These are phyloP conservation scores for Aproaerema taeniolella DNA, from an alignment of 2,888 invertebrate genomes.

Conservation along the genomic window DNA sequence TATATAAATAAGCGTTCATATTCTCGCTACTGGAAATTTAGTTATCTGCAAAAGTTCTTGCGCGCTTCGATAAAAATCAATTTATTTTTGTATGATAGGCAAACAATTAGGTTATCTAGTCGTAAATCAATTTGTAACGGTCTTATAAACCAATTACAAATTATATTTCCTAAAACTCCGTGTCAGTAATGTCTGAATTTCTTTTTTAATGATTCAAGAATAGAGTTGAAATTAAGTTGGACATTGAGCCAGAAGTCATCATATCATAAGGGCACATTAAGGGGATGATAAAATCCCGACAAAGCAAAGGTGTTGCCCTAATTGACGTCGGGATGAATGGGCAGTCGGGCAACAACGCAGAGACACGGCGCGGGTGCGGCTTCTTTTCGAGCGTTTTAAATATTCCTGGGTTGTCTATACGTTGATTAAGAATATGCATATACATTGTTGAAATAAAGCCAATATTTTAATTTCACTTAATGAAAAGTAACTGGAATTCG, in stretches of 20 bases:
- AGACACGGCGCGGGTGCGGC: conserved; percentile 22
- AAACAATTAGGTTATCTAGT: conserved; percentile 1
- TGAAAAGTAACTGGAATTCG: too few species aligned
- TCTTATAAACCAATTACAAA: conserved; percentile 3
- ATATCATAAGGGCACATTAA: conserved; percentile 39
- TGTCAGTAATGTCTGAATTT: too few species aligned
- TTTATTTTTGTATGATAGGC: neutral
- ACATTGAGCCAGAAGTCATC: conserved; percentile 23
- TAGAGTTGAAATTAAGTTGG: neutral
- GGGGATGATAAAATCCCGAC: conserved; percentile 50
- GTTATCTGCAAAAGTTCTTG: neutral
- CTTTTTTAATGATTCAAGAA: too few species aligned
- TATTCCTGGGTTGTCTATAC: too few species aligned
- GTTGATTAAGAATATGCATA: too few species aligned
- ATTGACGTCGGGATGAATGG: conserved; percentile 57
- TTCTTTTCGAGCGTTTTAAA: too few species aligned
- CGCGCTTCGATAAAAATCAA: neutral
- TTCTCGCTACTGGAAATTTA: neutral
- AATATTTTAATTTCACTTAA: too few species aligned
- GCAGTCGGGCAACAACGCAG: conserved; percentile 28
- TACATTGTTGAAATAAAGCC: too few species aligned
- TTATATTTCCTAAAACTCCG: too few species aligned
- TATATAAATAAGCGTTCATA: conserved; percentile 21
- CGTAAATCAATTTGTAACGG: conserved; percentile 10
- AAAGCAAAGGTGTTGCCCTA: conserved; percentile 62